Base-by-base conservation (phyloP, 1,140 invertebrate genomes). In the Kradibia gibbosae region DNA sequence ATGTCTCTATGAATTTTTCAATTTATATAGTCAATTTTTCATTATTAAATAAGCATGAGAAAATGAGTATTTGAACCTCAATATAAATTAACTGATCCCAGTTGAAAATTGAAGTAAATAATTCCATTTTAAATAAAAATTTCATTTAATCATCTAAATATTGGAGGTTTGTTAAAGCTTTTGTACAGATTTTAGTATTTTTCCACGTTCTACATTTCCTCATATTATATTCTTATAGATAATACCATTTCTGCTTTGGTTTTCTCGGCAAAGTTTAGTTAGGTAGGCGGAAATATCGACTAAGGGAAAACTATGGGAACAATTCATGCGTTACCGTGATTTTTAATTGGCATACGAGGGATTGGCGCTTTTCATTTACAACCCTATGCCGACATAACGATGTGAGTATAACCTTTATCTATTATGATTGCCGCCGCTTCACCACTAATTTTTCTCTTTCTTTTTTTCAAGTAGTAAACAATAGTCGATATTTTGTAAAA, bases 271-370 rank as follows among this genome's bases (percentile, higher is more conserved):
- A 20, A 25, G 39, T 70, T 78, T 78, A 70, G 20, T 70, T 22
- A 2, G 28, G 20, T 3, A 1, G 28, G 10, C 25, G 0, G 53
- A 1, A 5, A 39, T 17, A 25, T 36, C 36, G 67, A 84, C 85
- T 86, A 87, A 85, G 86, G 86, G 84, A 83, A 88, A 88, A 88
- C 82, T 82, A 83, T 85, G 86, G 82, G 84, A 88, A 88, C 83
- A 83, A 83, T 83, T 39, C 28, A 53, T 80, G 77, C 62, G 70
- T 84, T 85, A 88, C 87, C 85, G 84, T 85, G 86, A 88, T 88
- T 86, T 83, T 83, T 88, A 88, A 88, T 88, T 88, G 86, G 83
- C 65, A 28, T 70, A 77, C 7, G 17, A 5, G n/a, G 17, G 36
- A 50, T 1, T 20, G 7, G 42, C 15, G 42, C n/a, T 72, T 80